Evolutionary conservation across 2,113 vertebrate genomes (phyloP).

Genomic region (Chunga burmeisteri): DNA sequence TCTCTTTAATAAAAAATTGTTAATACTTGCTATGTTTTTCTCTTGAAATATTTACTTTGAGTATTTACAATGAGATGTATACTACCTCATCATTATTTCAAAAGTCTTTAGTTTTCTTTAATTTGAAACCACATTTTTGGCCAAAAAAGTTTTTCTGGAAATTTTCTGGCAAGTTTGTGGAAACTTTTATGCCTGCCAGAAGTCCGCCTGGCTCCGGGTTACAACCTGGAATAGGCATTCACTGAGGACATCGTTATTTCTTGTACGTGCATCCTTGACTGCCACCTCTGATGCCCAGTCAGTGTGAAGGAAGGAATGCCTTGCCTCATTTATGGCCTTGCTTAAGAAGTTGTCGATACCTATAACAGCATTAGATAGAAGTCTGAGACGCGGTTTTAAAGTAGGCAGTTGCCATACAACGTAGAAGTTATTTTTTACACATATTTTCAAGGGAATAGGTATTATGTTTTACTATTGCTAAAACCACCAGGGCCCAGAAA

Average conservation of each 20-base stretch:
- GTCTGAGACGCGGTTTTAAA: accelerated
- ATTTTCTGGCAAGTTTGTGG: not conserved
- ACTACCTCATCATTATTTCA: no score
- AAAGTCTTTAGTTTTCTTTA: not conserved
- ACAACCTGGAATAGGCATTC: not conserved
- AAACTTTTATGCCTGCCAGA: not conserved
- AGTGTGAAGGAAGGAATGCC: not conserved
- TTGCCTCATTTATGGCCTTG: not conserved
- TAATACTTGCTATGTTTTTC: not conserved
- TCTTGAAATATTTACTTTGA: not conserved
- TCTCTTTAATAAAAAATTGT: not conserved
- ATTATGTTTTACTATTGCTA: not conserved
- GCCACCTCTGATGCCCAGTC: not conserved
- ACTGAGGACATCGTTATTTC: not conserved
- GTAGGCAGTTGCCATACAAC: not conserved
- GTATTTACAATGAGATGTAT: not conserved
- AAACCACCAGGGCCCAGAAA: not conserved
- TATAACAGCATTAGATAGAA: not conserved
- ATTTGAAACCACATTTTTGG: accelerated
- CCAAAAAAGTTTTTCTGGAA: not conserved
- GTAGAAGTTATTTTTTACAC: not conserved
- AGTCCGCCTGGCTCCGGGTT: not conserved
- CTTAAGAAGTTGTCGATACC: not conserved
- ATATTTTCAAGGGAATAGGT: no score
- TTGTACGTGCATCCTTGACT: not conserved